phyloP scores from a whole-genome alignment of 2,797 vertebrate genomes.

The Tapera naevia region DNA sequence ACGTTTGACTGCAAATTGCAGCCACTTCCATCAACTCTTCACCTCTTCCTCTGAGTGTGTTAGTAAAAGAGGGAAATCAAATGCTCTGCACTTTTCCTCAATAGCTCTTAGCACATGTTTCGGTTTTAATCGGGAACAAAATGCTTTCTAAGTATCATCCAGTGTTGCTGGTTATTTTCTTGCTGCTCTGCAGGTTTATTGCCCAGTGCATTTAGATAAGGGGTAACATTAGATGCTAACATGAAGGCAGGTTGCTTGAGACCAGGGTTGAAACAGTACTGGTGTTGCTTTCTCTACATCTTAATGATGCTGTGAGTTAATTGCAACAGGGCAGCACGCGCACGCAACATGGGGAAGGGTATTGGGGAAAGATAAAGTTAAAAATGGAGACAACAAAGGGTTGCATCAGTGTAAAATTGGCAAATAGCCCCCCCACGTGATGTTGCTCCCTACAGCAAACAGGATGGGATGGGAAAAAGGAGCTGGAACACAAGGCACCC shows the following conservation, averaged over 20 bases:
- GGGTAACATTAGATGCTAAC: background rate
- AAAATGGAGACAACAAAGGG: background rate
- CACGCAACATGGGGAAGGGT: rapidly evolving
- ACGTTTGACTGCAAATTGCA: conserved; percentile 44
- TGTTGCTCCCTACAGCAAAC: rapidly evolving
- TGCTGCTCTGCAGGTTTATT: background rate
- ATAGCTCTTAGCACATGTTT: background rate
- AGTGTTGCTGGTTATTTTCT: conserved; percentile 1
- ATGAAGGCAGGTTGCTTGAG: background rate
- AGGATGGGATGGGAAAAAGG: background rate
- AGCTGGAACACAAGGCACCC: background rate
- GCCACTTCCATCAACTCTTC: conserved; percentile 39
- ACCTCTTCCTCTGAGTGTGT: conserved; percentile 14
- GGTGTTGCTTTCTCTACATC: background rate
- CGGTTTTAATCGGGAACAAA: conserved; percentile 10
- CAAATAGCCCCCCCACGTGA: rapidly evolving
- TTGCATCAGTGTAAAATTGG: background rate
- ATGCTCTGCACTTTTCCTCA: conserved; percentile 30
- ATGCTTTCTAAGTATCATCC: conserved; percentile 19
- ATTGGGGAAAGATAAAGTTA: background rate
- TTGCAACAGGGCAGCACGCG: background rate
- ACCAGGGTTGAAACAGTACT: background rate
- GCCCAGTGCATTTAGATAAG: background rate
- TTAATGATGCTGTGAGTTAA: background rate
- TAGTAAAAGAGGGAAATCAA: conserved; percentile 45